Percentiles rank a stretch among this genome's conserved stretches.
phyloP scores from a whole-genome alignment of 2,888 invertebrate species.

The Halictus quadricinctus region DNA sequence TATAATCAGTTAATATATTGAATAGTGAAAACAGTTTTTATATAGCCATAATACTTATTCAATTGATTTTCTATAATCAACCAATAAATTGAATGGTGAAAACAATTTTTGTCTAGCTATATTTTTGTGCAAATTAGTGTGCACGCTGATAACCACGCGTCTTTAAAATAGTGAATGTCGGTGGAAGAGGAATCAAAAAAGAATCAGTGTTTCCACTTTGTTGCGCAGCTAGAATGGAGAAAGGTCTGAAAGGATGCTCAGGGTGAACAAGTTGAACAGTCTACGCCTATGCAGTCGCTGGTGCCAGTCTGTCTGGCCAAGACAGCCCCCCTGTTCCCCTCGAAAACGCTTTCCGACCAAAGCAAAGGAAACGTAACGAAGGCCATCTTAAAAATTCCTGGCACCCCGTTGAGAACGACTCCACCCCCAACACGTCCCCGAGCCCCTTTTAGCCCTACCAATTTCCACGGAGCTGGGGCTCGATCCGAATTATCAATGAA shows the following conservation, averaged over 20 bases:
- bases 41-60: too few species aligned
- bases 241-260: background rate
- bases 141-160: too few species aligned
- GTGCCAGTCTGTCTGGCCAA: slow-evolving; percentile 76
- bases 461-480: slow-evolving; percentile 50
- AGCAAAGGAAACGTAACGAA: slow-evolving; percentile 72
- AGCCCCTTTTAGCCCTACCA: slow-evolving; percentile 54
- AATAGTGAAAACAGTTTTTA: too few species aligned
- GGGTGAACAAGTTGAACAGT: slow-evolving; percentile 40
- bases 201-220: slow-evolving; percentile 18
- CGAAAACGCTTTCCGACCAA: slow-evolving; percentile 64
- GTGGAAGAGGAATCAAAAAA: background rate
- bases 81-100: too few species aligned
- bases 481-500: slow-evolving; percentile 59
- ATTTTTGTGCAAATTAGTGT: too few species aligned
- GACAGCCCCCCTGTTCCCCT: slow-evolving; percentile 47
- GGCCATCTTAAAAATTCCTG: slow-evolving; percentile 74
- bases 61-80: too few species aligned
- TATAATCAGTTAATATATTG: too few species aligned
- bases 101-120: too few species aligned
- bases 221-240: background rate
- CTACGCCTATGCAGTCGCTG: slow-evolving; percentile 68
- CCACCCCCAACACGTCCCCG: slow-evolving; percentile 66
- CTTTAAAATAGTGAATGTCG: background rate
- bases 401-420: slow-evolving; percentile 70